These are phyloP conservation scores for Columbina picui DNA, from an alignment of 2,113 vertebrate genomes.

Conservation along the genomic window DNA sequence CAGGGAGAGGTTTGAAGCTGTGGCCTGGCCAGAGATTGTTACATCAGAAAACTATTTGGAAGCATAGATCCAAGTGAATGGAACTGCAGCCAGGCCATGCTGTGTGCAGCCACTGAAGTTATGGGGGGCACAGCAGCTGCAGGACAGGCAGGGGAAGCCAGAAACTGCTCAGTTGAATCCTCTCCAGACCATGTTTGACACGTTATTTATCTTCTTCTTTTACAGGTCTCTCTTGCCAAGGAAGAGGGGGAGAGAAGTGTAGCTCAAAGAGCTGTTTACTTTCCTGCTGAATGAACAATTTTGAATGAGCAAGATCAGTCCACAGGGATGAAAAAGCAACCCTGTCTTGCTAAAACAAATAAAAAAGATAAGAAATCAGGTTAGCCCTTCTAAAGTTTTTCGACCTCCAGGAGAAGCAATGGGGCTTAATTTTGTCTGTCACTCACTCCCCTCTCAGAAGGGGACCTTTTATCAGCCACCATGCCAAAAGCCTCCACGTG, in stretches of 20 bases:
- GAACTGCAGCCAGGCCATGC: slow-evolving; percentile 14
- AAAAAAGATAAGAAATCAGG: slow-evolving; percentile 53
- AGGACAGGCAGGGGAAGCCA: slow-evolving; percentile 55
- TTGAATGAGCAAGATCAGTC: slow-evolving; percentile 56
- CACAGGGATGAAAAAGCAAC: slow-evolving; percentile 51
- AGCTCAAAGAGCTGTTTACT: slow-evolving; percentile 65
- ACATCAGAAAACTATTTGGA: slow-evolving; percentile 49
- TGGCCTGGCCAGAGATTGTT: not conserved
- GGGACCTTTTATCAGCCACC: not conserved
- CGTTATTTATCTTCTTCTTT: slow-evolving; percentile 71
- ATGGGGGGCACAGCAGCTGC: slow-evolving; percentile 64
- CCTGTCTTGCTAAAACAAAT: slow-evolving; percentile 35
- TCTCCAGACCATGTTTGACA: slow-evolving; percentile 72
- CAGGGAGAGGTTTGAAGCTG: slow-evolving; percentile 5
- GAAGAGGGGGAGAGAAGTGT: slow-evolving; percentile 37
- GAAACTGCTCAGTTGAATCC: slow-evolving; percentile 65
- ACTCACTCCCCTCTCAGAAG: not conserved
- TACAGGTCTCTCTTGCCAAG: slow-evolving; percentile 65
- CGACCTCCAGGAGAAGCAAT: slow-evolving; percentile 17
- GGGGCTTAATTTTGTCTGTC: slow-evolving; percentile 31
- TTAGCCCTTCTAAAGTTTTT: slow-evolving; percentile 47
- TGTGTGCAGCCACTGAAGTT: slow-evolving; percentile 42
- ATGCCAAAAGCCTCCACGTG: not conserved
- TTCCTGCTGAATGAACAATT: slow-evolving; percentile 66
- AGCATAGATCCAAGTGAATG: slow-evolving; percentile 44